Base-by-base conservation (phyloP, 2,113 vertebrate genomes). In the Crotalus horridus region DNA sequence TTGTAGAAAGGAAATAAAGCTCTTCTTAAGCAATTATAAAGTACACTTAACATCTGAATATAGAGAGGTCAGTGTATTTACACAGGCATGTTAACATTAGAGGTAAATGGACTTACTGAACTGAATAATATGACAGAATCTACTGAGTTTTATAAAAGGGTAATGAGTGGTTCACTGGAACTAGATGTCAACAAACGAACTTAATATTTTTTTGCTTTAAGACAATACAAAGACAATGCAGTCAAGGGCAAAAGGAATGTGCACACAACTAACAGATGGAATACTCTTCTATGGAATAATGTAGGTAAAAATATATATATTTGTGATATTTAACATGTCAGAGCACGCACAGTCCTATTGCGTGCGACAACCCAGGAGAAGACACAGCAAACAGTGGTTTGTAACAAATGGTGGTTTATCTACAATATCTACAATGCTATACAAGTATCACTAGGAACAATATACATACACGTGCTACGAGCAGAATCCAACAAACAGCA, bases 101-200 rank as follows among this genome's bases (percentile, higher is more conserved):
- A 89, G 7, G 46, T 51, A 94, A 51, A 93, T 94, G 94, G 59
- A 12, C 20, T 93, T 93, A 29, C 17, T 87, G 64, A 91, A 39
- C 0, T 90, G 58, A 94, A 59, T 46, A 94, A 87, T 23, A 61
- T 89, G 39, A 93, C 21, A 43, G 86, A 86, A 39, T 39, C 46
- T 89, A 39, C 2, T 0, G 46, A 85, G 9, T 91, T 94, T 59
- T 43, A 61, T 55, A 43, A 48, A 20, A 46, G 95, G 94, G 93
- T 90, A 93, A 95, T 53, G 1, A 89, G 87, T 26, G 17, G 33
- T 90, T 93, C 55, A 33, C 81, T 2, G 2, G 64, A 74, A 86
- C 0, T 59, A 55, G 51, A 0, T 88, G 89, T 89, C 58, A 12
- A 94, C 51, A 20, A 89, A 85, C 61, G 11, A 91, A 86, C 74